Evolutionary conservation across 2,113 vertebrate species (phyloP), one percentile per base, ranked within the genome.

Genomic region (Pseudopipra pipra): DNA sequence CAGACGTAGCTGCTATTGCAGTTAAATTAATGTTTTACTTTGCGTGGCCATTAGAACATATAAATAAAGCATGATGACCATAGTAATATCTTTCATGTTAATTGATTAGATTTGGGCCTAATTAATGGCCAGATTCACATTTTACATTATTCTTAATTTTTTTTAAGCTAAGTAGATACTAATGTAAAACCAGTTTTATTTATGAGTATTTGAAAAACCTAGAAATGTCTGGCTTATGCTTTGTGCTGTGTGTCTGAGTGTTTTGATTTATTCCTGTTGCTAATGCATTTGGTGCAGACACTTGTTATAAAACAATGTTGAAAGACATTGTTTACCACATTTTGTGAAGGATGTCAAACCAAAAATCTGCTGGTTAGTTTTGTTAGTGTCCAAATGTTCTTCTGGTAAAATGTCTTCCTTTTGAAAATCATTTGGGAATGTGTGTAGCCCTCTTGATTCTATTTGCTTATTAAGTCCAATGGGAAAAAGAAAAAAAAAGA

Each of bases 1-100:
- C 51, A 84, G 31, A 11, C 63, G 59, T 52, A 74, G 55, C 67
- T 92, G 74, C 47, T 71, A 41, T 37, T 87, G 51, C 44, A 83
- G 67, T 81, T 95, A 96, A 95, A 94, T 84, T 54, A 59, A 80
- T 91, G 54, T 61, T 95, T 96, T 96, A 87, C 24, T 89, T 44
- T 90, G 37, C 28, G 18, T 76, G 75, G 47, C 74, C 66, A 89
- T 24, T 87, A 92, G 65, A 96, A 95, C 59, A 79, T 84, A 59
- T 85, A 93, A 96, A 95, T 87, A 95, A 76, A 95, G 19, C 61
- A 68, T 91, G 90, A 91, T 77, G 78, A 89, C 52, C 76, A 61
- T 14, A 44, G 31, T 56, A 88, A 85, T 72, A 31, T 27, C 44
- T 96, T 94, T 91, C 81, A 77, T 61, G 54, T 43, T 86, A 79